phyloP scores from a whole-genome alignment of 2,888 invertebrate species.

The Shargacucullia verbasci region DNA sequence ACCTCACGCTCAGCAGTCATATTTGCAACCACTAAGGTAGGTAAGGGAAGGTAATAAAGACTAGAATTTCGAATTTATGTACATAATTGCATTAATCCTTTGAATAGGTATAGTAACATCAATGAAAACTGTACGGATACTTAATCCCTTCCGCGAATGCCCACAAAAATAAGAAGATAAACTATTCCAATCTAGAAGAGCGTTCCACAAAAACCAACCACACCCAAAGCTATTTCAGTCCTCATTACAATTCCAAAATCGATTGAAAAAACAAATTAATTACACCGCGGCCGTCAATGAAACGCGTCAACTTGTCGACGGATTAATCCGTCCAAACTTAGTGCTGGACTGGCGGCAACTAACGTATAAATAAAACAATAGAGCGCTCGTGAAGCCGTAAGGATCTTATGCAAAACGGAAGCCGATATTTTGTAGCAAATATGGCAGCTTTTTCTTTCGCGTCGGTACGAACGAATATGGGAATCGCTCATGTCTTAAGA shows the following conservation, averaged over 20 bases:
- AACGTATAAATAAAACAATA: constrained; percentile 22
- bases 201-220: constrained; percentile 4
- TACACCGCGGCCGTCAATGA: constrained; percentile 34
- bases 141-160: background rate
- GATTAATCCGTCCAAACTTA: constrained; percentile 30
- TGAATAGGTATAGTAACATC: too few species aligned
- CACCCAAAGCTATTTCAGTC: constrained; percentile 24
- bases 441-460: too few species aligned
- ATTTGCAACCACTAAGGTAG: too few species aligned
- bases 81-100: too few species aligned
- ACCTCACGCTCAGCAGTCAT: too few species aligned
- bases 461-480: too few species aligned
- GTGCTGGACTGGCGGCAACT: background rate
- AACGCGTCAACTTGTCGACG: constrained; percentile 43
- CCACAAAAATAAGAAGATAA: background rate
- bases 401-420: background rate
- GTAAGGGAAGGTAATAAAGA: too few species aligned
- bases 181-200: background rate
- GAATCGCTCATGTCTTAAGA: too few species aligned
- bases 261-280: constrained; percentile 46
- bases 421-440: background rate
- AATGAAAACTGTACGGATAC: too few species aligned
- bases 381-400: background rate
- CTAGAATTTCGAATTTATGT: too few species aligned
- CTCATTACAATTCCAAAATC: constrained; percentile 31